Conservation (phyloP, 2,888 invertebrate genomes). For the Atethmia centrago region DNA sequence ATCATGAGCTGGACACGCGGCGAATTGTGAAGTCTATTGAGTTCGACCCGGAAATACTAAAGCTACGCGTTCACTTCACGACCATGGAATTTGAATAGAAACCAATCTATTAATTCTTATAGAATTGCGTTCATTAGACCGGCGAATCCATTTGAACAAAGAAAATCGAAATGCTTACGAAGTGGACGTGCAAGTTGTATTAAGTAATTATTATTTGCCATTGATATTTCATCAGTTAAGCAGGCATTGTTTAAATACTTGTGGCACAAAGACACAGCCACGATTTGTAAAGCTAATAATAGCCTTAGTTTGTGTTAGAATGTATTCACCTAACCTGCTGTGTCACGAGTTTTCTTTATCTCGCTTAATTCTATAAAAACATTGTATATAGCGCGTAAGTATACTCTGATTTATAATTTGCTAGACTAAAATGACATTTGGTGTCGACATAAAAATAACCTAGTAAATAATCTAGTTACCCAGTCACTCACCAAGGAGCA, state of each 20-base stretch:
- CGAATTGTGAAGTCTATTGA: too few species aligned
- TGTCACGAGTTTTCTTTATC: constrained; percentile 31
- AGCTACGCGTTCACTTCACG: background rate
- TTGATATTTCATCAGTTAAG: background rate
- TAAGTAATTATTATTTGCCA: background rate
- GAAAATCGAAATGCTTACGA: background rate
- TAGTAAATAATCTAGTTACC: too few species aligned
- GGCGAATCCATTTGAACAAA: background rate
- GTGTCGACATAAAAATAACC: too few species aligned
- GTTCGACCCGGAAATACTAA: background rate
- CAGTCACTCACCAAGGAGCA: too few species aligned
- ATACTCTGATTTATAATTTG: too few species aligned
- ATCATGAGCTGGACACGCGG: background rate
- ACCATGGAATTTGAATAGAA: too few species aligned
- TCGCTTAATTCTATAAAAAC: constrained; percentile 50
- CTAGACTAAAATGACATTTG: too few species aligned
- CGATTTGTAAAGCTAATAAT: constrained; percentile 22
- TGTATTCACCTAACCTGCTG: constrained; percentile 34
- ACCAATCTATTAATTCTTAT: background rate
- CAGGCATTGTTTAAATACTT: constrained; percentile 28
- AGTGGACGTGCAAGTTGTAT: background rate
- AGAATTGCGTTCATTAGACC: background rate
- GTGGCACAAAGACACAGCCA: background rate
- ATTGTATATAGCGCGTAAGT: constrained; percentile 54
- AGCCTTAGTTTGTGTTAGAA: constrained; percentile 47